Evolutionary conservation across 2,113 vertebrate species (phyloP).

Genomic region (Megalops atlanticus): DNA sequence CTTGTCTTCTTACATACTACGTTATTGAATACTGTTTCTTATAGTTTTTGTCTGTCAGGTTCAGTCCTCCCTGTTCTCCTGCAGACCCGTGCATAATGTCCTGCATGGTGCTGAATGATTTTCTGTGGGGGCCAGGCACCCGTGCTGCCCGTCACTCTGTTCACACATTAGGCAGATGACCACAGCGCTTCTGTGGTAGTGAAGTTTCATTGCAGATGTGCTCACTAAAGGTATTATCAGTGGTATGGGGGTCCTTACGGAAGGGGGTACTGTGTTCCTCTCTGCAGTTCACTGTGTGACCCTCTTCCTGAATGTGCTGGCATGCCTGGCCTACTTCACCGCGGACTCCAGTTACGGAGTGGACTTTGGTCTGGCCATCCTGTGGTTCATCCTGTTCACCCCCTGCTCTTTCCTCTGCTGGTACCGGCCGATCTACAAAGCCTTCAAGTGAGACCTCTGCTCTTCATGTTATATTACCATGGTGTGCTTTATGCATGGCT

Average conservation of each 20-base stretch:
- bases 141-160: too few relatives aligned
- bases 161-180: too few relatives aligned
- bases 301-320: constrained; percentile 89
- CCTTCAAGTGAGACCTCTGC: constrained; percentile 87
- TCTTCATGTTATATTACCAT: background rate
- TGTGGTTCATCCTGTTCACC: constrained; percentile 94
- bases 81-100: too few relatives aligned
- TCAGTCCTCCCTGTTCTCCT: too few relatives aligned
- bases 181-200: too few relatives aligned
- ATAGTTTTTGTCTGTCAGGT: too few relatives aligned
- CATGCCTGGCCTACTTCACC: constrained; percentile 89
- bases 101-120: too few relatives aligned
- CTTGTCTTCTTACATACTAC: too few relatives aligned
- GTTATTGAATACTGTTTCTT: too few relatives aligned
- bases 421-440: constrained; percentile 96
- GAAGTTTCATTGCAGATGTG: too few relatives aligned
- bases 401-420: constrained; percentile 93
- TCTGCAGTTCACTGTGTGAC: constrained; percentile 86
- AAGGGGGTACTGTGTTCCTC: background rate
- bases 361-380: constrained; percentile 91
- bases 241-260: background rate
- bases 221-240: too few relatives aligned
- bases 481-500: background rate
- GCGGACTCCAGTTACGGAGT: constrained; percentile 54
- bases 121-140: too few relatives aligned